These are phyloP conservation scores for Danio rerio DNA, from an alignment of 2,113 vertebrate genomes.

Conservation along the genomic window GRCz12tu NC_133197.1:24265001-24265500, in stretches of 20 bases:
- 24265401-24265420: not conserved
- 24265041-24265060: not conserved
- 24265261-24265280: conserved; percentile 58
- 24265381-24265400: not conserved
- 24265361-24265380: conserved; percentile 3
- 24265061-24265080: not conserved
- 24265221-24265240: conserved; percentile 36
- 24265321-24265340: conserved; percentile 54
- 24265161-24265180: not conserved
- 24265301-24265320: conserved; percentile 46
- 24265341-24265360: conserved; percentile 35
- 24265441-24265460: not conserved
- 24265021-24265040: conserved; percentile 2
- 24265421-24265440: not conserved
- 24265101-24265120: not conserved
- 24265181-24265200: not conserved
- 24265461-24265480: not conserved
- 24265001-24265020: not conserved
- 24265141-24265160: conserved; percentile 12
- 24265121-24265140: conserved; percentile 37
- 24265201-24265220: not conserved
- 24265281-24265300: conserved; percentile 60
- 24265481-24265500: no score
- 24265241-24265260: conserved; percentile 51
- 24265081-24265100: not conserved